Conservation (phyloP, 2,113 vertebrate species). For the Takifugu bimaculatus region DNA sequence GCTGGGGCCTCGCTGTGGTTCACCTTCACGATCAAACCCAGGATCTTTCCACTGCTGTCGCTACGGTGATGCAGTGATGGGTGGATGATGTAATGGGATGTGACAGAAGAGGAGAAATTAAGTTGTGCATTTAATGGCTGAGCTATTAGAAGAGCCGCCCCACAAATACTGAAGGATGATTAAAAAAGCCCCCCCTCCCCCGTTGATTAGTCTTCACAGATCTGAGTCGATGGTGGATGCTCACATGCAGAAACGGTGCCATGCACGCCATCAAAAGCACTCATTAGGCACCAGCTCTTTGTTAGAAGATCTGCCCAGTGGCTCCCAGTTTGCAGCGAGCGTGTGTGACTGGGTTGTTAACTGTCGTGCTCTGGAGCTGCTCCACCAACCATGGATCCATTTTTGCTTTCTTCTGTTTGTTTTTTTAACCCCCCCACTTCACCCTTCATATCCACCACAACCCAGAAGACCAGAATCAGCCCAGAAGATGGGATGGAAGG, state of each 20-base stretch:
- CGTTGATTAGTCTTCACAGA: not conserved
- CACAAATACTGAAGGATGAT: no score
- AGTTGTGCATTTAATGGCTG: constrained; percentile 28
- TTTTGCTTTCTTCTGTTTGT: not conserved
- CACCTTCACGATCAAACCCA: no score
- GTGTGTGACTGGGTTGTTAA: constrained; percentile 55
- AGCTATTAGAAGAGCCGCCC: constrained; percentile 10
- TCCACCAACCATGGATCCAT: constrained; percentile 7
- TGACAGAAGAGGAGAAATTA: constrained; percentile 41
- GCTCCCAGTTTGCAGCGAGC: constrained; percentile 16
- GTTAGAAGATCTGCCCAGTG: constrained; percentile 33
- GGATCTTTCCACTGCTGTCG: no score
- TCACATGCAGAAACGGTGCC: not conserved
- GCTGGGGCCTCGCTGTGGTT: no score
- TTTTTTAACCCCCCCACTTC: no score
- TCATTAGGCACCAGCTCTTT: constrained; percentile 6
- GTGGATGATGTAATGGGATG: constrained; percentile 40
- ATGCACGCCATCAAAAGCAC: not conserved
- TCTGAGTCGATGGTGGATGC: not conserved
- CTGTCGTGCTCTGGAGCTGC: constrained; percentile 30
- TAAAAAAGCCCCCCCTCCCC: no score
- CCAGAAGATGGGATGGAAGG: no score
- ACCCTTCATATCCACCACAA: no score
- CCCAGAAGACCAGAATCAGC: no score
- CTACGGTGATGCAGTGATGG: constrained; percentile 3